phyloP scores from a whole-genome alignment of 2,797 vertebrate genomes.

The Petrocephalus sullivani region DNA sequence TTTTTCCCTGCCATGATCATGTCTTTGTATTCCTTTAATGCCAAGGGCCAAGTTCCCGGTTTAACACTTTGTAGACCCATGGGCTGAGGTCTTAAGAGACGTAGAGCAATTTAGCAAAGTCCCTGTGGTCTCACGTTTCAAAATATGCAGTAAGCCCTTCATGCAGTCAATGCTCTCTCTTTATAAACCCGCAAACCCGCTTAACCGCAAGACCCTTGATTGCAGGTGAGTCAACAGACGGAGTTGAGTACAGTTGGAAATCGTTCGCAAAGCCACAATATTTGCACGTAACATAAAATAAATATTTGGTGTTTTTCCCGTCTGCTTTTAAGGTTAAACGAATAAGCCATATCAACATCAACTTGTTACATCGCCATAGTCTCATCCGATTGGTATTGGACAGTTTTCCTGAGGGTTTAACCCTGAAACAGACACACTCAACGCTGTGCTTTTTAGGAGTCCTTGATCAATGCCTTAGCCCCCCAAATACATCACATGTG shows the following conservation, averaged over 20 bases:
- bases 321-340: constrained; percentile 41
- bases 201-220: constrained; percentile 34
- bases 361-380: constrained; percentile 48
- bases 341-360: constrained; percentile 45
- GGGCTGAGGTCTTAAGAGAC: constrained; percentile 19
- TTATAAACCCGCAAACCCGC: constrained; percentile 25
- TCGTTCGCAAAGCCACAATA: constrained; percentile 33
- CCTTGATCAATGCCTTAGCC: neutral
- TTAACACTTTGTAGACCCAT: neutral
- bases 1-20: neutral
- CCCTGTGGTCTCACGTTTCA: constrained; percentile 28
- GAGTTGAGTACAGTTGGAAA: constrained; percentile 40
- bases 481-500: neutral
- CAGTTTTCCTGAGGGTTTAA: constrained; percentile 29
- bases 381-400: constrained; percentile 36
- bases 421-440: neutral
- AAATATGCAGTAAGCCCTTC: constrained; percentile 23
- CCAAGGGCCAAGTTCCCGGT: neutral
- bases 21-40: neutral
- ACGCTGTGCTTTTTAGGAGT: neutral
- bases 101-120: neutral
- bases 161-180: constrained; percentile 29
- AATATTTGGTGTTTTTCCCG: constrained; percentile 47
- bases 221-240: constrained; percentile 45
- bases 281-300: constrained; percentile 51